Evolutionary conservation across 2,888 invertebrate species (phyloP), one percentile per base, ranked within the genome.

Genomic region (Acanthosepion esculentum): DNA sequence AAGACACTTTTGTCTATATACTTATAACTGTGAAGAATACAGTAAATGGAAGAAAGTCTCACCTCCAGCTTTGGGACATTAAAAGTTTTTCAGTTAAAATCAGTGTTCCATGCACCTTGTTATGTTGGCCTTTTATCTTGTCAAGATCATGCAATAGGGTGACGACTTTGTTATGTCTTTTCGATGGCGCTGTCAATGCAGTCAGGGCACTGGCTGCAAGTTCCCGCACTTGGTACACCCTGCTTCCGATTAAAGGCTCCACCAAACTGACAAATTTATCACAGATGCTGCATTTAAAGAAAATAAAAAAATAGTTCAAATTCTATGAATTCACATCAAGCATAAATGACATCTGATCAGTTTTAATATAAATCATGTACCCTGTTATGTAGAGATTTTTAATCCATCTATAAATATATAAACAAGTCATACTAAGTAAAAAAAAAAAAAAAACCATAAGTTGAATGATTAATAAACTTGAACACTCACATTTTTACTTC

Each of bases 211-310:
- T 95, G 23, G 97, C 96, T 94, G 97, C 96, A 53, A 97, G 95
- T 64, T 97, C 96, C 59, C 97, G 95, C 48, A 97, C 96, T 64
- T 96, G 96, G 94, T 96, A 96, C 18, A 97, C 96, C 26, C 96
- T 96, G 95, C 96, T 96, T 6, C 95, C 95, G 10, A 96, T 94
- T n/a, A 94, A 41, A 53, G 94, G 94, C 55, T 64, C 94, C 29
- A 94, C 55, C 55, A 94, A 41, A 50, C 41, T 55, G 55, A 26
- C 48, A 26, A 94, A 64, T n/a, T 94, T 50, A 33, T 94, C 94
- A 55, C 59, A 18, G 96, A 95, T 5, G 94, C 94, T 55, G 94
- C 59, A 50, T 95, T 55, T 53, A 95, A 94, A 48, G 96, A 96
- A 95, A 94, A 94, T 50, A 29, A 78, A 29, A 10, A n/a, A 18